Evolutionary conservation across 1,140 invertebrate genomes (phyloP), one percentile per base, ranked within the genome.

Genomic region (Sesamia nonagrioides): DNA sequence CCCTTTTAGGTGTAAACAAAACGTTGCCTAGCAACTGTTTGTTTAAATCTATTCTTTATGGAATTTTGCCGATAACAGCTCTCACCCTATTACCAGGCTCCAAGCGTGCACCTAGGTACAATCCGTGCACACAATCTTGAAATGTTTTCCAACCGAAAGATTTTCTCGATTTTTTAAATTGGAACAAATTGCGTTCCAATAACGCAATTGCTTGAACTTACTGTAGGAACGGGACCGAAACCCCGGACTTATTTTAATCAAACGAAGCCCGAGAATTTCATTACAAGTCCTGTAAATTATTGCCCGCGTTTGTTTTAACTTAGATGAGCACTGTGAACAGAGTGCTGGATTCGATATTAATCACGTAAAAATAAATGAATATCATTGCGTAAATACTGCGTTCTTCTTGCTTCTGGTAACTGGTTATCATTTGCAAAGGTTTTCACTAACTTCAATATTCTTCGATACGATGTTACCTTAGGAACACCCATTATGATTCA

Each of bases 261-360:
- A 83, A 83, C 75, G 71, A 75, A 75, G 60, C 77, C 54, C 50
- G 52, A 74, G 81, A 82, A 82, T 82, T 82, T 82, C 81, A 82
- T 82, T 82, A 82, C 54, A 76, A 40, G 71, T 58, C 17, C 71
- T 52, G 54, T 58, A 73, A 73, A 54, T 73, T 56, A 73, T 73
- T 73, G 71, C 54, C 37, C 27, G 71, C 71, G 71, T 73, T 73
- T 73, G 71, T 73, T 73, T 73, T 58, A 73, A 73, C 71, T 60
- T 52, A 40, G 40, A 73, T 60, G 71, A 52, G 40, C 58, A 58
- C 37, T 60, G 71, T 37, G 40, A 73, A 56, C 18, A 40, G 52
- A 8, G 27, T 35, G n/a, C 17, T 72, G 15, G 13, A 54, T 54
- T 7, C 5, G 40, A 68, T 13, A 48, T 45, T 68, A 15, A 27